These are phyloP conservation scores for Sparus aurata DNA, from an alignment of 2,797 vertebrate species.

Conservation along the genomic window DNA sequence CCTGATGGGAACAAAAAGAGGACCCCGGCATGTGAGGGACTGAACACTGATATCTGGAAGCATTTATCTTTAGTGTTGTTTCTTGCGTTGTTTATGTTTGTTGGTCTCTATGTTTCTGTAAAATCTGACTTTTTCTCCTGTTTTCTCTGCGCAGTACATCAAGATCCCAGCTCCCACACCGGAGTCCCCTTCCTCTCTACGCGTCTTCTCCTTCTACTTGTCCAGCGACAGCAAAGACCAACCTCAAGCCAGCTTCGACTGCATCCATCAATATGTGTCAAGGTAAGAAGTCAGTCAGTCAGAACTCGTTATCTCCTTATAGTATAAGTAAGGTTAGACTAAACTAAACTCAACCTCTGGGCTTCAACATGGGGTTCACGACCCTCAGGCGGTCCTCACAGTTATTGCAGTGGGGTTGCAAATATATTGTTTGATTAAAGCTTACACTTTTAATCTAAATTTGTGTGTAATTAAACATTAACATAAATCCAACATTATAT, in stretches of 20 bases:
- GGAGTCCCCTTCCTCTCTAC: slow-evolving; percentile 74
- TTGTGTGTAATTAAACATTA: too few relatives aligned
- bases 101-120: not conserved
- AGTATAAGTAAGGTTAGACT: too few relatives aligned
- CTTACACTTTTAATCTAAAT: too few relatives aligned
- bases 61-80: not conserved
- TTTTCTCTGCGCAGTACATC: slow-evolving; percentile 78
- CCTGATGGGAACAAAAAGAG: not conserved
- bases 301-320: not conserved
- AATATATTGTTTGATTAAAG: too few relatives aligned
- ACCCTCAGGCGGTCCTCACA: too few relatives aligned
- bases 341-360: too few relatives aligned
- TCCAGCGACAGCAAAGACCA: slow-evolving; percentile 90
- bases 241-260: slow-evolving; percentile 89
- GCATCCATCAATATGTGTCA: slow-evolving; percentile 84
- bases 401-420: too few relatives aligned
- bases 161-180: slow-evolving; percentile 85
- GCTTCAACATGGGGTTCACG: too few relatives aligned
- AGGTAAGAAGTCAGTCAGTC: slow-evolving; percentile 70
- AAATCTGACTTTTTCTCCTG: slow-evolving; percentile 1
- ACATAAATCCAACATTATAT: too few relatives aligned
- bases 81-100: not conserved
- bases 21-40: not conserved
- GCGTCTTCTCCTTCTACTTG: slow-evolving; percentile 90
- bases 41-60: not conserved